Evolutionary conservation across 2,888 invertebrate species (phyloP), one percentile per base, ranked within the genome.

Genomic region (Euphydryas editha): DNA sequence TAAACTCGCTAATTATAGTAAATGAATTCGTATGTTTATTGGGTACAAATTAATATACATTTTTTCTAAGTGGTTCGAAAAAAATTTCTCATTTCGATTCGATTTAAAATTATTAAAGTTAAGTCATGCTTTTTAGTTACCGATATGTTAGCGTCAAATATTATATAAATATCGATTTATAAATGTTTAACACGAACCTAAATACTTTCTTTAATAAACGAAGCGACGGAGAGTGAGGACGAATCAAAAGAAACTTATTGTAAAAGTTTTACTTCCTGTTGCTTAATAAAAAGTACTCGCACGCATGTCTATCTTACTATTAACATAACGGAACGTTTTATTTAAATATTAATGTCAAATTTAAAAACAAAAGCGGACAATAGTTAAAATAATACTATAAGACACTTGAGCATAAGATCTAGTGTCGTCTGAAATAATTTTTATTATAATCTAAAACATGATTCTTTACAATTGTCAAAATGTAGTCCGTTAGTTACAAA

Each of bases 391-490:
- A n/a, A 15, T 24, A 15, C 15, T 21, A 15, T 24, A 21, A 51
- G 42, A 18, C 47, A 18, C 8, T 15, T 17, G 2, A 54, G 7
- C 18, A 36, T 54, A 54, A 54, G 49, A 24, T 20, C 17, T 54
- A 17, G 10, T 36, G n/a, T 54, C 17, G 13, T n/a, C 30, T 54
- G 36, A 17, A 36, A 36, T 10, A 54, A 36, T 36, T 17, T 54
- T 54, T 17, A 54, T 54, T 54, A 54, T 17, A 54, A 54, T 30
- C 30, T 30, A 54, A n/a, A 54, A 54, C 36, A 46, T 59, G 54
- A 62, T 56, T 61, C 66, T 59, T 62, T 51, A 60, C 60, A 65
- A 58, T 61, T 65, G 68, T 59, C 61, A 65, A 58, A 61, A 58
- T 62, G 21, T 30, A 55, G 30, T 47, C 61, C 65, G 65, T 62